These are phyloP conservation scores for Auanema sp. DNA, from an alignment of 2,888 invertebrate genomes.

Conservation along the genomic window DNA sequence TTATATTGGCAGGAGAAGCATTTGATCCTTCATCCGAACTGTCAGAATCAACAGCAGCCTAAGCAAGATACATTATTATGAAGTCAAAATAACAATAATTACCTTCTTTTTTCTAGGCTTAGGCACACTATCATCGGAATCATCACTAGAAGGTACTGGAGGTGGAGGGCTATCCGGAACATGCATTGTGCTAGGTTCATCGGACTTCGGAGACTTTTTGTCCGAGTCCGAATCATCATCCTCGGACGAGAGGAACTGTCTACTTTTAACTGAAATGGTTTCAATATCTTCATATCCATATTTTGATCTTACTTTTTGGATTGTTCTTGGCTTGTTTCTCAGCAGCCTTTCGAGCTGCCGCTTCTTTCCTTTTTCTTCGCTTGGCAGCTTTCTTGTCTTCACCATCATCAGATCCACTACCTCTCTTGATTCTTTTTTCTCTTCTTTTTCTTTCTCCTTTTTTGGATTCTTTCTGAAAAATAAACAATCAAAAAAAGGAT, in stretches of 20 bases:
- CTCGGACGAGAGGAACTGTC: slow-evolving; percentile 47
- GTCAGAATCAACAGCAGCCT: no score
- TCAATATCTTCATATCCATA: slow-evolving; percentile 2
- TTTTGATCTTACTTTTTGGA: slow-evolving; percentile 34
- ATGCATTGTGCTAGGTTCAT: slow-evolving; percentile 8
- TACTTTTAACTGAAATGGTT: slow-evolving; percentile 36
- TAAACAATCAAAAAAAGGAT: not conserved
- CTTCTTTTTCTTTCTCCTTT: slow-evolving; percentile 35
- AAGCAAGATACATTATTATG: no score
- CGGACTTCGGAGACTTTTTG: slow-evolving; percentile 15
- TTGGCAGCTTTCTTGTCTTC: slow-evolving; percentile 25
- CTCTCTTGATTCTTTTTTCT: slow-evolving; percentile 23
- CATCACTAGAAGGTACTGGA: slow-evolving; percentile 16
- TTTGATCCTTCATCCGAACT: no score
- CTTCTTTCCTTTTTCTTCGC: slow-evolving; percentile 31
- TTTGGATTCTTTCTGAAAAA: slow-evolving; percentile 33
- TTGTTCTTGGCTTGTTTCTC: slow-evolving; percentile 42
- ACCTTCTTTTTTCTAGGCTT: slow-evolving; percentile 33
- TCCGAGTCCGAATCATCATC: slow-evolving; percentile 42
- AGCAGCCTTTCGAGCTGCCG: slow-evolving; percentile 18
- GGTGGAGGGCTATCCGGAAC: slow-evolving; percentile 29
- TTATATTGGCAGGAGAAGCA: no score
- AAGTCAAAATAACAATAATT: no score
- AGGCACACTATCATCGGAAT: slow-evolving; percentile 28
- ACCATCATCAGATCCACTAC: slow-evolving; percentile 43